Evolutionary conservation across 2,797 vertebrate genomes (phyloP).

Genomic region (Helostoma temminkii): DNA sequence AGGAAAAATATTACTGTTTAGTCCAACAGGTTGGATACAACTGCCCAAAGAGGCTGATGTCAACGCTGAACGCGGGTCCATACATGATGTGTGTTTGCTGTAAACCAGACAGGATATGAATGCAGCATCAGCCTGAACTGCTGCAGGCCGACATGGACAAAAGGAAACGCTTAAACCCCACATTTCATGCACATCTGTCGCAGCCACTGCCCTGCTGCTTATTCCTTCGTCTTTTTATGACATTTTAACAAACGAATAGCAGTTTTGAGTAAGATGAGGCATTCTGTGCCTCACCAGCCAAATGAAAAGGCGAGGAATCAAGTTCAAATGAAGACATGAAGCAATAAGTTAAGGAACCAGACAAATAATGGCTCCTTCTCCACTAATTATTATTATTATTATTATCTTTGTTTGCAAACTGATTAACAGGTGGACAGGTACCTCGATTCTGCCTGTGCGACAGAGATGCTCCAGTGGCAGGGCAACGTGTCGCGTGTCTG

Average conservation of each 20-base stretch:
- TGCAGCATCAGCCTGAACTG: not conserved
- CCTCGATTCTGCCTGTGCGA: constrained; percentile 15
- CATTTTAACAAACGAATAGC: constrained; percentile 38
- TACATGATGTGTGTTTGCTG: not conserved
- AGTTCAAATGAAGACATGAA: constrained; percentile 36
- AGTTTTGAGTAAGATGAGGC: not conserved
- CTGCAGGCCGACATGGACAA: not conserved
- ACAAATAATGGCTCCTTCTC: constrained; percentile 54
- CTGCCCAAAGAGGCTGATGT: not conserved
- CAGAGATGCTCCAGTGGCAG: not conserved
- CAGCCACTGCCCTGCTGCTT: not conserved
- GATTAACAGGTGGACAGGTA: constrained; percentile 58
- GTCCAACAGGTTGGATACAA: not conserved
- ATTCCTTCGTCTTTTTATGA: constrained; percentile 1
- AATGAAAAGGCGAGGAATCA: constrained; percentile 36
- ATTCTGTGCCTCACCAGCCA: constrained; percentile 10
- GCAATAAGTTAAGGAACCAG: constrained; percentile 46
- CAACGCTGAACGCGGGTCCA: too few species aligned
- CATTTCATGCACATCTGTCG: not conserved
- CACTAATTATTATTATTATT: too few species aligned
- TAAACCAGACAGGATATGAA: not conserved
- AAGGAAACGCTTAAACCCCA: too few species aligned
- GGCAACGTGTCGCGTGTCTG: not conserved
- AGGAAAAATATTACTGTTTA: too few species aligned
- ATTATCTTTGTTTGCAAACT: constrained; percentile 50